Conservation (phyloP, 2,113 vertebrate genomes). For the Gila orcuttii region DNA sequence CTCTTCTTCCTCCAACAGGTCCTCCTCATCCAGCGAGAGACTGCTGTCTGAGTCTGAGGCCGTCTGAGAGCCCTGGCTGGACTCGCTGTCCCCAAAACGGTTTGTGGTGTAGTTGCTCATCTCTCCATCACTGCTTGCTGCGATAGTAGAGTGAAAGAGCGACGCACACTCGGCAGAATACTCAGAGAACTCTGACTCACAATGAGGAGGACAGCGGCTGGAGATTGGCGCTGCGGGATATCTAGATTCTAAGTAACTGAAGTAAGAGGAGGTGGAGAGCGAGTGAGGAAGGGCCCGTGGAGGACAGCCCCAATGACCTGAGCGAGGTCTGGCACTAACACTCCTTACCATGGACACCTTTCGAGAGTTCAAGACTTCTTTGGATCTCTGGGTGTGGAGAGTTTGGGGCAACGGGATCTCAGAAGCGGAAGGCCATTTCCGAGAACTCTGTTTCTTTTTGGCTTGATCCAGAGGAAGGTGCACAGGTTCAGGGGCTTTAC, state of each 20-base stretch:
- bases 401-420: slow-evolving; percentile 72
- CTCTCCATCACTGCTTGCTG: slow-evolving; percentile 86
- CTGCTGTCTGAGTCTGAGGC: slow-evolving; percentile 72
- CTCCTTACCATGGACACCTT: slow-evolving; percentile 65
- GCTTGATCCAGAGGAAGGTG: slow-evolving; percentile 40
- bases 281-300: slow-evolving; percentile 57
- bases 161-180: slow-evolving; percentile 82
- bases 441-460: slow-evolving; percentile 76
- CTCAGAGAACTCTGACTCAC: slow-evolving; percentile 80
- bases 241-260: slow-evolving; percentile 65
- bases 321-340: slow-evolving; percentile 62
- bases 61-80: slow-evolving; percentile 78
- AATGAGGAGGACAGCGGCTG: slow-evolving; percentile 66
- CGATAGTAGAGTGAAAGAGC: slow-evolving; percentile 84
- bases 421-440: slow-evolving; percentile 76
- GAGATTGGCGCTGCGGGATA: slow-evolving; percentile 71
- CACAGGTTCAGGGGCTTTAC: slow-evolving; percentile 57
- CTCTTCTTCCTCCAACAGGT: slow-evolving; percentile 66
- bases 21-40: slow-evolving; percentile 71
- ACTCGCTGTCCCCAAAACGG: slow-evolving; percentile 87
- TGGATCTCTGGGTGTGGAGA: slow-evolving; percentile 58
- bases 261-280: slow-evolving; percentile 68
- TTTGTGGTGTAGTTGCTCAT: slow-evolving; percentile 86
- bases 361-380: slow-evolving; percentile 50
- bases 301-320: slow-evolving; percentile 67